These are phyloP conservation scores for Apis dorsata DNA, from an alignment of 1,140 invertebrate genomes.

Conservation along the genomic window DNA sequence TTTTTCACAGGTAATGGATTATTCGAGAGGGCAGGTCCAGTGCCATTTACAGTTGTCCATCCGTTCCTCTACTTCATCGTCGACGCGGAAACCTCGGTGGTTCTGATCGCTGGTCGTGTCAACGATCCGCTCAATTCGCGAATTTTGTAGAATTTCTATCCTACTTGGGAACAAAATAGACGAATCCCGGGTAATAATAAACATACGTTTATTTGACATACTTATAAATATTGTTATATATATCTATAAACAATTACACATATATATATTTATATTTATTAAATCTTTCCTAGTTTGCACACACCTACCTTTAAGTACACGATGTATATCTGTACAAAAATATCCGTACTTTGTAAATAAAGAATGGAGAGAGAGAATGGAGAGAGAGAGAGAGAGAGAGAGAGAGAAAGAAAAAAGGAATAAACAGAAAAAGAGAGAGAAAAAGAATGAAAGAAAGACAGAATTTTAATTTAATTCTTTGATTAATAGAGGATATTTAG, in stretches of 20 bases:
- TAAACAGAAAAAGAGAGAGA: not conserved
- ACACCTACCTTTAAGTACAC: conserved; percentile 57
- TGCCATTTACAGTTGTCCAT: conserved; percentile 87
- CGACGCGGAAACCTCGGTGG: conserved; percentile 87
- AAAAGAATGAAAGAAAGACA: not conserved
- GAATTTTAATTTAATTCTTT: conserved; percentile 23
- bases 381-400: not conserved
- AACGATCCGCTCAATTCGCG: conserved; percentile 89
- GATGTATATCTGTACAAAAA: conserved; percentile 69
- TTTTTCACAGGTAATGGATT: conserved; percentile 65
- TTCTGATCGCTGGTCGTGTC: conserved; percentile 89
- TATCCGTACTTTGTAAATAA: conserved; percentile 63
- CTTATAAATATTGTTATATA: conserved; percentile 71
- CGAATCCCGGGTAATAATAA: conserved; percentile 59
- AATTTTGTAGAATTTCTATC: conserved; percentile 80
- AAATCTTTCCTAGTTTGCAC: conserved; percentile 49
- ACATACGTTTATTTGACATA: conserved; percentile 73
- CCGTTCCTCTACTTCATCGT: conserved; percentile 92
- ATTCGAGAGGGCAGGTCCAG: conserved; percentile 78
- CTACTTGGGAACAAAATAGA: not conserved
- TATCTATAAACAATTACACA: conserved; percentile 68
- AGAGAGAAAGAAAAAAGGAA: conserved; percentile 13
- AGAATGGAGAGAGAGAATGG: conserved; percentile 43
- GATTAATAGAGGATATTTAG: conserved; percentile 40
- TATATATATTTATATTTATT: conserved; percentile 60